These are phyloP conservation scores for Aramus guarauna DNA, from an alignment of 2,113 vertebrate species.

Conservation along the genomic window DNA sequence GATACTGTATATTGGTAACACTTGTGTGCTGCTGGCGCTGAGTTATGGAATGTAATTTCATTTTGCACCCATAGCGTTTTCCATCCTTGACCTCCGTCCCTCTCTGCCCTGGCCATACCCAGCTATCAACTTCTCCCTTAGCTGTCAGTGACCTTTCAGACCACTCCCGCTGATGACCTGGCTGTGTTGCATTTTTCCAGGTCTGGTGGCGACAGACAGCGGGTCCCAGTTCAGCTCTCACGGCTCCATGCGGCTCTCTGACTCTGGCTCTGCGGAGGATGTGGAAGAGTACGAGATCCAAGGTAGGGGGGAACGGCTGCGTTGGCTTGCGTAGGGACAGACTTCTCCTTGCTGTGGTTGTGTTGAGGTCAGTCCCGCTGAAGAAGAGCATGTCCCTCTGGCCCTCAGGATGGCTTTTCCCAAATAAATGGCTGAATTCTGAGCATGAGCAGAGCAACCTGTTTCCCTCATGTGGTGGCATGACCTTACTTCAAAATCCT, in stretches of 20 bases:
- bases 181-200: slow-evolving; percentile 62
- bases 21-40: background rate
- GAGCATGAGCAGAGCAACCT: background rate
- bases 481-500: background rate
- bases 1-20: background rate
- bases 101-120: background rate
- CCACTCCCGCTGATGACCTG: background rate
- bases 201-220: slow-evolving; percentile 83
- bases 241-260: slow-evolving; percentile 84
- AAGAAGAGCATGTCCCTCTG: background rate
- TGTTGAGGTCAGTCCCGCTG: background rate
- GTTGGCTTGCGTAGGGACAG: background rate
- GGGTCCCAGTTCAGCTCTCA: slow-evolving; percentile 88
- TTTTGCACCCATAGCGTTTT: background rate
- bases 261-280: slow-evolving; percentile 87
- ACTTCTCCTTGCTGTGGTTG: background rate
- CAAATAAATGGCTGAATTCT: background rate
- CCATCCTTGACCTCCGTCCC: background rate
- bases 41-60: background rate
- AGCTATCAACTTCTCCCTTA: background rate
- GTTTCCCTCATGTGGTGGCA: background rate
- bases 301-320: slow-evolving; percentile 76
- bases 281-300: slow-evolving; percentile 87
- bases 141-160: background rate
- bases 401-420: background rate